These are phyloP conservation scores for Zosterops japonicus DNA, from an alignment of 2,113 vertebrate genomes.

Conservation along the genomic window DNA sequence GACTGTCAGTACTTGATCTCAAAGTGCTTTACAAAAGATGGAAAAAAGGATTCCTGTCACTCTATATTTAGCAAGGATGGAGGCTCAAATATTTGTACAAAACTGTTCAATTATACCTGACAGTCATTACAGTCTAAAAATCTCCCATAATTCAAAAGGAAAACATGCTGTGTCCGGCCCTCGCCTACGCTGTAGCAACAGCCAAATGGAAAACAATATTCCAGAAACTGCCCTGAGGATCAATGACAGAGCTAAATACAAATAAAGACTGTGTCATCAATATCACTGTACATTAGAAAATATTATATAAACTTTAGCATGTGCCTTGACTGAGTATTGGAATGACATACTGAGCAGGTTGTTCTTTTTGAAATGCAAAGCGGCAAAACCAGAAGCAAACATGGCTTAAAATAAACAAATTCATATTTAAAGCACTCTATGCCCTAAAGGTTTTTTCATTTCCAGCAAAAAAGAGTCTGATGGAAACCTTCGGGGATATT, in stretches of 20 bases:
- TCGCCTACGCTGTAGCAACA: accelerated
- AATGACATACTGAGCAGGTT: neutral
- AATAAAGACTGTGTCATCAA: neutral
- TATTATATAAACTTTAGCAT: neutral
- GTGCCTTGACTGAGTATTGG: neutral
- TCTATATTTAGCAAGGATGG: neutral
- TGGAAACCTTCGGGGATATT: neutral
- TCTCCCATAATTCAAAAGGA: neutral
- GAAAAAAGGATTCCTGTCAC: neutral
- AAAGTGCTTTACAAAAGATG: conserved; percentile 65
- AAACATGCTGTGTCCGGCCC: accelerated
- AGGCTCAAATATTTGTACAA: neutral
- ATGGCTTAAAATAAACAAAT: neutral
- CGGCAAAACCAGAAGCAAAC: neutral
- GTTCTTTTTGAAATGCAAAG: neutral
- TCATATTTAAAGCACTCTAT: neutral
- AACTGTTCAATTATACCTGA: neutral
- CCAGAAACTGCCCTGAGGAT: neutral
- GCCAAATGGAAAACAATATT: neutral
- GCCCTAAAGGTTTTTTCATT: neutral
- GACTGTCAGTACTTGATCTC: conserved; percentile 17
- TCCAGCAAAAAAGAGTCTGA: neutral
- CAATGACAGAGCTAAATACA: neutral
- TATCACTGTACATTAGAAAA: neutral
- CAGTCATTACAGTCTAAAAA: neutral